Conservation (phyloP, 2,888 invertebrate species). For the Lasioglossum leucozonium region DNA sequence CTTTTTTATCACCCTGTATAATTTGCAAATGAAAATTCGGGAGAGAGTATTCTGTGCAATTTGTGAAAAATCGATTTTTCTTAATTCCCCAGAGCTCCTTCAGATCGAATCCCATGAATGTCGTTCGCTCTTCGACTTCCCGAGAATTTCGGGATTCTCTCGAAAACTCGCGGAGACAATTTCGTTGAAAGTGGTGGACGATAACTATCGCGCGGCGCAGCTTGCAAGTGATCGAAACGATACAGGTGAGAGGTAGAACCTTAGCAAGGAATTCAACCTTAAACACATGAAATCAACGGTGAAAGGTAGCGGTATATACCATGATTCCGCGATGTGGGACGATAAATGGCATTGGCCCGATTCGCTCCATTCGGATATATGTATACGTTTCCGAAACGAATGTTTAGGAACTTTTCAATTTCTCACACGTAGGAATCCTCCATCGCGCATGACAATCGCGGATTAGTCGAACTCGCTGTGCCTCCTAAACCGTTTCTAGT, state of each 20-base stretch:
- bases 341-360: constrained; percentile 69
- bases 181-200: background rate
- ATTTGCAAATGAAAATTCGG: background rate
- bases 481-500: background rate
- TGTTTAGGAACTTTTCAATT: constrained; percentile 36
- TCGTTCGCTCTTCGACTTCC: background rate
- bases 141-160: background rate
- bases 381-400: background rate
- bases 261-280: constrained; percentile 56
- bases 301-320: constrained; percentile 58
- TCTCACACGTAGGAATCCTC: constrained; percentile 4
- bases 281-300: constrained; percentile 66
- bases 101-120: background rate
- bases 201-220: background rate
- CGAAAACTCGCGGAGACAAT: background rate
- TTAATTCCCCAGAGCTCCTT: too few species aligned
- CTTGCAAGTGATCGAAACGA: constrained; percentile 5
- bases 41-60: background rate
- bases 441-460: background rate
- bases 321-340: constrained; percentile 64
- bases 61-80: background rate
- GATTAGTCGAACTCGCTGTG: background rate
- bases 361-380: constrained; percentile 31
- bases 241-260: constrained; percentile 46
- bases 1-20: too few species aligned